Base-by-base conservation (phyloP, 2,113 vertebrate genomes). In the Dissostichus mawsoni region DNA sequence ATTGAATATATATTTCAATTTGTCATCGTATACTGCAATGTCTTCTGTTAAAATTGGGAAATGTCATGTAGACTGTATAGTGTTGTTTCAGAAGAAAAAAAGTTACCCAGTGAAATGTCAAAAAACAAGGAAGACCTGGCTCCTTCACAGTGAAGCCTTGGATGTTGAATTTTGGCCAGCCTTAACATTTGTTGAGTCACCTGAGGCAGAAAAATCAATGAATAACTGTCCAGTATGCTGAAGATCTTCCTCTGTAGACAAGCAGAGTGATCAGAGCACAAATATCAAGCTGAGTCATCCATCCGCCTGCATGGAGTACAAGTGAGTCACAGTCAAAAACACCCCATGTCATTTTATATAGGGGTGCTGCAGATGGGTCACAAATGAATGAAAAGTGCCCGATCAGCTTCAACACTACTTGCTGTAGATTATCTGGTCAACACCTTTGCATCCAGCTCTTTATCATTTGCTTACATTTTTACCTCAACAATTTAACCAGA, bases 161-260 rank as follows among this genome's bases (percentile, higher is more conserved):
- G 85, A 83, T 11, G 53, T 69, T 61, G 25, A 48, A 9, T 65
- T 48, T 53, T 29, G 8, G 0, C 11, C 59, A 7, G 50, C 3
- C 68, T 29, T 8, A 48, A 71, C 33, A 50, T 20, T 44, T 18
- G 78, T 74, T 36, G 3, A 81, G 74, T 65, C 66, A 55, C 64
- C 33, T 12, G 44, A 76, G 48, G 69, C 55, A 76, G 76, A 84
- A 81, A 80, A 81, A 59, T 69, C 65, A 48, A 70, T 86, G 55
- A 48, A 59, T 55, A 73, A 0, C 36, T 57, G 18, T 68, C 36
- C 57, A 23, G 48, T 64, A 16, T 33, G 59, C 47, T 48, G 20
- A 69, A 8, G 44, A 51, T 76, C 55, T 55, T 11, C 64, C 10
- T 69, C 57, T 61, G 48, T 29, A 0, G 4, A 11, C 25, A 48